phyloP scores from a whole-genome alignment of 1,140 invertebrate species.

The Dufourea novaeangliae region DNA sequence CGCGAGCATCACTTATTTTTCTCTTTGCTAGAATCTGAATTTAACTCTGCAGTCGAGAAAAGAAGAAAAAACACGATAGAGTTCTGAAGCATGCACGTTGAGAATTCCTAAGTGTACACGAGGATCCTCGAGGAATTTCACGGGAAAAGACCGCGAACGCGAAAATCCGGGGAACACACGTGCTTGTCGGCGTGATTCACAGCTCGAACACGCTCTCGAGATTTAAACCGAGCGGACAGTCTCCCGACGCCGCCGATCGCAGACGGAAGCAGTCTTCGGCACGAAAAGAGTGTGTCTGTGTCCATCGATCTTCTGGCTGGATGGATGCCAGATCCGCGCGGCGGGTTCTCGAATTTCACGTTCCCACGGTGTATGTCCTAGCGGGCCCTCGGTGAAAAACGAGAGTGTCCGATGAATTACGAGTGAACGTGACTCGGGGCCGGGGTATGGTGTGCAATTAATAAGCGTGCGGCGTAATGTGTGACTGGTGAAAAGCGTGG shows the following conservation, averaged over 20 bases:
- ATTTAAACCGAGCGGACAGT: background rate
- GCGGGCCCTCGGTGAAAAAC: background rate
- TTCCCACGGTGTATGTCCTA: slow-evolving; percentile 8
- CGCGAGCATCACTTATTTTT: too few species aligned
- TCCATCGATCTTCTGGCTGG: slow-evolving; percentile 36
- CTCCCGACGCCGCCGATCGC: background rate
- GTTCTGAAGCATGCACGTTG: too few species aligned
- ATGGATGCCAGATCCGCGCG: slow-evolving; percentile 17
- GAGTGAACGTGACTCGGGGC: background rate
- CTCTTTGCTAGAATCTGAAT: too few species aligned
- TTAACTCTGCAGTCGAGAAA: too few species aligned
- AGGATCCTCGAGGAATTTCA: too few species aligned
- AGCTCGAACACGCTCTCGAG: background rate
- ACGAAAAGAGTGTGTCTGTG: background rate
- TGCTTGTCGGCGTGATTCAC: background rate
- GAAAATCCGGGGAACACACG: background rate
- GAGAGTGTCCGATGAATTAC: background rate
- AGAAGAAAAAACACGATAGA: too few species aligned
- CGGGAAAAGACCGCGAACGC: background rate
- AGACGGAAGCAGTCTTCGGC: slow-evolving; percentile 13
- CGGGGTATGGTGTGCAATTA: background rate
- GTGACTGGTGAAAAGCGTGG: background rate
- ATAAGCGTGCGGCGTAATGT: background rate
- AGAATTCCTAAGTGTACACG: too few species aligned
- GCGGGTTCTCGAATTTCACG: background rate